A percentile compares a stretch with the other conserved stretches of the same genome.
These are phyloP conservation scores for Mustela lutreola DNA, from an alignment of 2,113 vertebrate genomes.

Conservation along the genomic window DNA sequence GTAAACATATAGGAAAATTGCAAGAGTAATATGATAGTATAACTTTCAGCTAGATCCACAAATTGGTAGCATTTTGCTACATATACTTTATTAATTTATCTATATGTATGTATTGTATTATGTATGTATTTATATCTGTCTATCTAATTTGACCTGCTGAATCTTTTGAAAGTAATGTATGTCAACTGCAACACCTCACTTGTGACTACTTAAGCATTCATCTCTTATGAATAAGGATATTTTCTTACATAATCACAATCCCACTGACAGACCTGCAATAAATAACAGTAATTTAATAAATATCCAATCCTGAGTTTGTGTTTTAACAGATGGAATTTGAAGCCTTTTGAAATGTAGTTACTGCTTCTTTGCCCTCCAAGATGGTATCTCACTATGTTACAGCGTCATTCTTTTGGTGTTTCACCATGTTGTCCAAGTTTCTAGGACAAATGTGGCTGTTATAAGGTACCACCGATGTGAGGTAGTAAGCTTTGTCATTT, in stretches of 20 bases:
- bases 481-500: constrained; percentile 59
- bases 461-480: constrained; percentile 63
- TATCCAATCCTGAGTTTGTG: not conserved
- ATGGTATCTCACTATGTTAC: constrained; percentile 31
- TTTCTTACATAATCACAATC: not conserved
- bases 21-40: not conserved
- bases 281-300: not conserved
- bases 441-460: constrained; percentile 82
- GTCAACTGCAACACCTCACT: not conserved
- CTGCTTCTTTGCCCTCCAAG: not conserved
- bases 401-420: constrained; percentile 81
- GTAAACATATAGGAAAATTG: not conserved
- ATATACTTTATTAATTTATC: not conserved
- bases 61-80: not conserved
- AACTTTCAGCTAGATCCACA: not conserved
- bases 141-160: not conserved
- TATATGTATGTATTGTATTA: too few relatives aligned
- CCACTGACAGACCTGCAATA: not conserved
- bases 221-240: not conserved
- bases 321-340: constrained; percentile 79
- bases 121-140: not conserved
- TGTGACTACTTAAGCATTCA: not conserved
- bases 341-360: constrained; percentile 72
- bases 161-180: not conserved
- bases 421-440: constrained; percentile 81